Evolutionary conservation across 2,113 vertebrate species (phyloP).

Genomic region (Anthoscopus minutus): DNA sequence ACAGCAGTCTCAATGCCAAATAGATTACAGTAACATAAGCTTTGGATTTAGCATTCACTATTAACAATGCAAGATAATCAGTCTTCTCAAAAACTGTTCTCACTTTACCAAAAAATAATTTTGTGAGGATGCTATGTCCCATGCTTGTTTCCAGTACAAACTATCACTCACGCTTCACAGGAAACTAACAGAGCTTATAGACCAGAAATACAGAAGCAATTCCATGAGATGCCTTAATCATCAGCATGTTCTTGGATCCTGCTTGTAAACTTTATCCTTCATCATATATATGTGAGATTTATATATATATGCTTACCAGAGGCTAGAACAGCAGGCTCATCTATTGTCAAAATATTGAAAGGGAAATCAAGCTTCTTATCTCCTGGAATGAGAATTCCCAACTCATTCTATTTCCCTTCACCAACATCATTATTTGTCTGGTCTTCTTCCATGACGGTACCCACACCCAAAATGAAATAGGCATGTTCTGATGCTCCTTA

Average conservation of each 20-base stretch:
- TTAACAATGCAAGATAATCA: neutral
- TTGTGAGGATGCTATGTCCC: neutral
- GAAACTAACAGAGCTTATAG: neutral
- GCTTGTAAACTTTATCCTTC: neutral
- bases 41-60: neutral
- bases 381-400: neutral
- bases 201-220: neutral
- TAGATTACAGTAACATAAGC: neutral
- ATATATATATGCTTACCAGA: neutral
- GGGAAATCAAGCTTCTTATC: neutral
- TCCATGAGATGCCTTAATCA: neutral
- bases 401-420: neutral
- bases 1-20: neutral
- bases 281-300: neutral
- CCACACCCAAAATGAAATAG: neutral
- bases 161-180: neutral
- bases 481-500: neutral
- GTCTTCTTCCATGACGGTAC: accelerated
- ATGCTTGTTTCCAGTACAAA: neutral
- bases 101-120: neutral
- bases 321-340: neutral
- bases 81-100: neutral
- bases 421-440: neutral
- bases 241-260: neutral
- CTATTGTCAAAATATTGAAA: neutral